Percentiles rank a stretch among this genome's conserved stretches.
Conservation (phyloP, 2,797 vertebrate genomes). For the Melopsittacus undulatus region DNA sequence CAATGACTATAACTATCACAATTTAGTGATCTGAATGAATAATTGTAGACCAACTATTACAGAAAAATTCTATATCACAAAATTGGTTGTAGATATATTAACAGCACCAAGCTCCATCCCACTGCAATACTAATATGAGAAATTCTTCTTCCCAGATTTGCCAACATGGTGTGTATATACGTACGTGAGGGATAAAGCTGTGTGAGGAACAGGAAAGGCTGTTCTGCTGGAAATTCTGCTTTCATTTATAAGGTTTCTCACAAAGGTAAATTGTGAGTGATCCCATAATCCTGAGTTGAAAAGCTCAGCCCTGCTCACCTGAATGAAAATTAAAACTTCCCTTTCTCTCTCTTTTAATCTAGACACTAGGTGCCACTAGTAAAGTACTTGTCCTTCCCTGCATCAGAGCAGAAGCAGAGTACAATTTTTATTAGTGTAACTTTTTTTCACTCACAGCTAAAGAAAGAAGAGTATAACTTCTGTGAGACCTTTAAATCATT, state of each 20-base stretch:
- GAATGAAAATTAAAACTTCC: not conserved
- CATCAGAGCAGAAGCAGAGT: not conserved
- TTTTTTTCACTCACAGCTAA: not conserved
- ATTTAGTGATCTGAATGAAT: not conserved
- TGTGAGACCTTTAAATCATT: not conserved
- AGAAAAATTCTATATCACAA: not conserved
- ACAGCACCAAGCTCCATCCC: not conserved
- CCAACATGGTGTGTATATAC: not conserved
- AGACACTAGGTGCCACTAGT: not conserved
- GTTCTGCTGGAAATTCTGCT: not conserved
- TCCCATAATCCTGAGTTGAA: not conserved
- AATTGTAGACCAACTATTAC: not conserved
- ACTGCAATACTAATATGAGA: not conserved
- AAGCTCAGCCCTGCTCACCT: not conserved
- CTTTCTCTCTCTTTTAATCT: not conserved
- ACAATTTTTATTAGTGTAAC: not conserved
- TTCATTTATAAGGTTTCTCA: not conserved
- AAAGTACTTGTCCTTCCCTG: not conserved
- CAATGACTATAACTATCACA: not conserved
- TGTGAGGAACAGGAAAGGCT: not conserved
- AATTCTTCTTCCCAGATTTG: not conserved
- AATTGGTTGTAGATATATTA: not conserved
- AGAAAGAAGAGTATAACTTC: not conserved
- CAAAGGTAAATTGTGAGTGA: not conserved
- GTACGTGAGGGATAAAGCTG: not conserved